Percentiles rank a stretch among this genome's conserved stretches.
These are phyloP conservation scores for Charanyca ferruginea DNA, from an alignment of 2,888 invertebrate species.

Conservation along the genomic window DNA sequence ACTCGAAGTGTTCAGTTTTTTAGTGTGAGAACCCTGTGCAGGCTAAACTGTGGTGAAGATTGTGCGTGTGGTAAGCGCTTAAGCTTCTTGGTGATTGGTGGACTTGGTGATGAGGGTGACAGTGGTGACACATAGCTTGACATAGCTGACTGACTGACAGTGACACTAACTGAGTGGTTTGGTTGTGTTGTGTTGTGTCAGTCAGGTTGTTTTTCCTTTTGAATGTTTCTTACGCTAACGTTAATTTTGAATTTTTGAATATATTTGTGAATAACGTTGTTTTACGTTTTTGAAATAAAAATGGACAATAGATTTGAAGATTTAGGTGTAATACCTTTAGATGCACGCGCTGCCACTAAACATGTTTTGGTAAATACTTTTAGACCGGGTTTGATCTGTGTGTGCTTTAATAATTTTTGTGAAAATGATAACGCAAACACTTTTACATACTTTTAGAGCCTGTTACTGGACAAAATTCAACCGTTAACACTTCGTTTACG, in stretches of 20 bases:
- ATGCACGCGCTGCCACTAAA: conserved; percentile 74
- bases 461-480: conserved; percentile 74
- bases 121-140: no score
- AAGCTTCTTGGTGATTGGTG: no score
- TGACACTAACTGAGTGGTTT: no score
- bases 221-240: background rate
- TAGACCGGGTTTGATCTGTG: background rate
- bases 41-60: no score
- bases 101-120: no score
- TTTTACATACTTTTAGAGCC: conserved; percentile 71
- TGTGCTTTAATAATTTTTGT: background rate
- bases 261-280: background rate
- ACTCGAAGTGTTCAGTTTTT: no score
- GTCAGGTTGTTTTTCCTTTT: no score
- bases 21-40: no score
- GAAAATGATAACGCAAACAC: background rate
- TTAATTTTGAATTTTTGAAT: conserved; percentile 36
- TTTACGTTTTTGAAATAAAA: conserved; percentile 1
- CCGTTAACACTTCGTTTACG: conserved; percentile 76
- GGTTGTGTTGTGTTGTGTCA: no score
- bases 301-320: conserved; percentile 48
- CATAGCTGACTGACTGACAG: background rate
- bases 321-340: conserved; percentile 65
- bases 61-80: no score
- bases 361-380: conserved; percentile 74